Percentiles rank a stretch among this genome's conserved stretches.
Conservation (phyloP, 1,140 invertebrate genomes). For the Drosophila sp. region DNA sequence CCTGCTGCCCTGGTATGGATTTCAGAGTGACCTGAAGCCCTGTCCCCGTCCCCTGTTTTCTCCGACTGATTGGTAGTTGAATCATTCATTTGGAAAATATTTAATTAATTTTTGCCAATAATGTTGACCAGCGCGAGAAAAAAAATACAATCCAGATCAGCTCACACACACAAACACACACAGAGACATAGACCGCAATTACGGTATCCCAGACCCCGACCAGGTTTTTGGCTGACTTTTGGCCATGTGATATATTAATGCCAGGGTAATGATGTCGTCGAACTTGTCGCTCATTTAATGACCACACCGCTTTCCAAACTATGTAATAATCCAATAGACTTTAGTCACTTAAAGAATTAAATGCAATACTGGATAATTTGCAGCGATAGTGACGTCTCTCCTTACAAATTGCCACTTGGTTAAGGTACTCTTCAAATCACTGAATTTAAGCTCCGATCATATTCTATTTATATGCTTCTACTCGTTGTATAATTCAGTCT, state of each 20-base stretch:
- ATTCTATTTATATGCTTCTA: background rate
- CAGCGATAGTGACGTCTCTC: background rate
- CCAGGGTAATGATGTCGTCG: conserved; percentile 68
- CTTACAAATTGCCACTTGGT: too few relatives aligned
- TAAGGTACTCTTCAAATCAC: too few relatives aligned
- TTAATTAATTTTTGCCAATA: conserved; percentile 84
- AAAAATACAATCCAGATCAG: conserved; percentile 7
- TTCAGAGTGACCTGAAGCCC: conserved; percentile 20
- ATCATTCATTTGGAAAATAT: conserved; percentile 84
- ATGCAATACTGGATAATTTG: background rate
- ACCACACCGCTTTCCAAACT: background rate
- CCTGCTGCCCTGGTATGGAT: background rate
- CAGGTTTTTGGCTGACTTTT: conserved; percentile 52
- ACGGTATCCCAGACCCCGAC: conserved; percentile 29
- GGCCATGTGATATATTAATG: conserved; percentile 79
- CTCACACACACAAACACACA: conserved; percentile 36
- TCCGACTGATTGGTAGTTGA: conserved; percentile 56
- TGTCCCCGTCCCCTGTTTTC: background rate
- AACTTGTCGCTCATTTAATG: conserved; percentile 74
- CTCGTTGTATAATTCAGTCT: too few relatives aligned
- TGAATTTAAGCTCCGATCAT: background rate
- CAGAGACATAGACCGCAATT: conserved; percentile 56
- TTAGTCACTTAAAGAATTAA: conserved; percentile 21
- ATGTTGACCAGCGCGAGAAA: conserved; percentile 70
- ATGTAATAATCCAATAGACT: conserved; percentile 41